Evolutionary conservation across 2,888 invertebrate species (phyloP), one percentile per base, ranked within the genome.

Genomic region (Drosophila borealis): DNA sequence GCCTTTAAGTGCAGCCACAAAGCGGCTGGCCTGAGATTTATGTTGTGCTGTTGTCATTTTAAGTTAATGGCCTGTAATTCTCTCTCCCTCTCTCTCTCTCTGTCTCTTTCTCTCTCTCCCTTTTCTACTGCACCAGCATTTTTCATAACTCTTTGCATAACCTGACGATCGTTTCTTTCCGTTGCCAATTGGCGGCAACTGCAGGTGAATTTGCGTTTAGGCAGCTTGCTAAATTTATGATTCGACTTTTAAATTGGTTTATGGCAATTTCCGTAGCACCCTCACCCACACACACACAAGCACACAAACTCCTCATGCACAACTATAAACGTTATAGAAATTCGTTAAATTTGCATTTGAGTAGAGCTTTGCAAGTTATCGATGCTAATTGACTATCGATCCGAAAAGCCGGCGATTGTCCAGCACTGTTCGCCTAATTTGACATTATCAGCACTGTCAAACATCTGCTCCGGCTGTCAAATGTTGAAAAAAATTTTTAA

Each of bases 31-130:
- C 62, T 51, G 60, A 88, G 90, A 90, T 90, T 90, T 90, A 90
- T 90, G 90, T 80, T 75, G 76, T 76, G 69, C 70, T 76, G 82
- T 88, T 90, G 90, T 90, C 90, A 90, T 88, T 90, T 90, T 81
- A 79, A 89, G 84, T 90, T 90, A 90, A 90, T 90, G 90, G 90
- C 83, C 85, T 88, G 88, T 82, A 84, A 62, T 86, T 81, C 80
- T 78, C 74, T 63, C 56, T 44, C 44, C 41, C 56, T 44, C 50
- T 9, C 39, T 10, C 34, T 19, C 57, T n/a, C 42, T n/a, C 53
- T 50, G 17, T 25, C 13, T 34, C 60, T 56, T 51, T 66, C 44
- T 51, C 39, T 29, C n/a, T 29, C 51, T 17, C 9, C 3, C 10
- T 13, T 8, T 29, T 29, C 29, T 29, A 29, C 29, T 8, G 29